Evolutionary conservation across 2,113 vertebrate genomes (phyloP).

Genomic region (Labeo rohita): DNA sequence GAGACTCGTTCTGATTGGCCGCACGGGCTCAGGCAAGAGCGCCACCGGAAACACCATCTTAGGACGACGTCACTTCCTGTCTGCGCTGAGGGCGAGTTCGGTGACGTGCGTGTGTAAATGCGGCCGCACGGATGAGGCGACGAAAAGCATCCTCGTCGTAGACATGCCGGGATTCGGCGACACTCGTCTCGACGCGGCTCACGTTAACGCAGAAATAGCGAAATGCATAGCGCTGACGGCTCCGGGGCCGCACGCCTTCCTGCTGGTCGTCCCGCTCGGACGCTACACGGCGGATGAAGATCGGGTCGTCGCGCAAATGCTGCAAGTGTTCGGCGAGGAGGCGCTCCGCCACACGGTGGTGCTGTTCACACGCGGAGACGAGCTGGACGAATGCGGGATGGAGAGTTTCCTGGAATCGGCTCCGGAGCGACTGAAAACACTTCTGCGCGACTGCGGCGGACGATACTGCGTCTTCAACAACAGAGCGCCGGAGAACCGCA

Average conservation of each 20-base stretch:
- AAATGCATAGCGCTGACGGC: constrained; percentile 71
- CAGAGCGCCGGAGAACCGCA: constrained; percentile 59
- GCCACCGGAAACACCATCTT: constrained; percentile 80
- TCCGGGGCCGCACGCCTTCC: constrained; percentile 77
- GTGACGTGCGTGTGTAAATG: constrained; percentile 70
- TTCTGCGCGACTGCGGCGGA: constrained; percentile 72
- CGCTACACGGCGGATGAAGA: constrained; percentile 72
- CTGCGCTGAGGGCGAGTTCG: constrained; percentile 69
- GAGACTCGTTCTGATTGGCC: constrained; percentile 76
- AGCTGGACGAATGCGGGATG: constrained; percentile 69
- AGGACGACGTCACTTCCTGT: constrained; percentile 69
- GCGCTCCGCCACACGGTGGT: constrained; percentile 72
- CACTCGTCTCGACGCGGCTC: constrained; percentile 65
- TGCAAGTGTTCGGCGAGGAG: constrained; percentile 69
- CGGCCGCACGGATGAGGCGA: constrained; percentile 27
- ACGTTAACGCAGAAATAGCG: constrained; percentile 68
- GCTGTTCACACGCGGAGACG: constrained; percentile 75
- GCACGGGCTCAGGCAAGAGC: constrained; percentile 77
- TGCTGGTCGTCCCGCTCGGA: constrained; percentile 75
- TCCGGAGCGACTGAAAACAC: constrained; percentile 62
- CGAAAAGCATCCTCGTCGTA: constrained; percentile 66
- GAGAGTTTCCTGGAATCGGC: constrained; percentile 68
- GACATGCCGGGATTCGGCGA: constrained; percentile 81
- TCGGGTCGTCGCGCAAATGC: constrained; percentile 63
- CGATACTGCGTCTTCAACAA: constrained; percentile 79